Percentiles rank a stretch among this genome's conserved stretches.
phyloP scores from a whole-genome alignment of 37 sponge, comb jelly and placozoan genomes.

The Hexactinellida sp. region DNA sequence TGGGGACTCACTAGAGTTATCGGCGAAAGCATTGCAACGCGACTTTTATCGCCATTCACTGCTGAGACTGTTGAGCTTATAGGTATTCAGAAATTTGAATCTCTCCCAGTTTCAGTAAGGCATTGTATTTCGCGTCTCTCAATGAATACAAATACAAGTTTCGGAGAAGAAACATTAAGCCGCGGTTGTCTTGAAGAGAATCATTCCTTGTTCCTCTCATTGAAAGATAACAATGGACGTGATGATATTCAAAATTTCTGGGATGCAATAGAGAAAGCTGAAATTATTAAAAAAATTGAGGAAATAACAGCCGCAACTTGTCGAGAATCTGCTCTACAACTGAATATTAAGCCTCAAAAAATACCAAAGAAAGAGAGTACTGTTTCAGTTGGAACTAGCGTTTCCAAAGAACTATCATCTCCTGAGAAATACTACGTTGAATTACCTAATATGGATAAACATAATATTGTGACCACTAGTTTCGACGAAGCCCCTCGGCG shows the following conservation, averaged over 20 bases:
- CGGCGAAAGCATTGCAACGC: background rate
- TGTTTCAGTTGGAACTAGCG: background rate
- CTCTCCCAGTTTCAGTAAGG: background rate
- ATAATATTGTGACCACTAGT: background rate
- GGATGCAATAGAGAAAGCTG: background rate
- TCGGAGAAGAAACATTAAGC: background rate
- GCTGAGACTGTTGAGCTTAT: background rate
- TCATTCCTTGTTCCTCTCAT: background rate
- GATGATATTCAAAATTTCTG: background rate
- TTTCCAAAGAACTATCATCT: background rate
- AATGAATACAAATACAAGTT: background rate
- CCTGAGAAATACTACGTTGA: background rate
- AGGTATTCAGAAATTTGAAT: background rate
- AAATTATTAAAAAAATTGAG: background rate
- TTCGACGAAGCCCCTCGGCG: background rate
- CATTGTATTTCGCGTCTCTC: conserved; percentile 7
- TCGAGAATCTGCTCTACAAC: background rate
- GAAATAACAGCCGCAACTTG: background rate
- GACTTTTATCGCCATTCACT: conserved; percentile 7
- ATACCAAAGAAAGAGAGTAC: background rate
- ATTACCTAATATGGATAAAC: background rate
- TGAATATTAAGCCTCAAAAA: background rate
- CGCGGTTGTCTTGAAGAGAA: background rate
- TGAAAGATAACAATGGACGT: background rate
- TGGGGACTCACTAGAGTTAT: background rate